Conservation (phyloP, 2,888 invertebrate genomes). For the Tribolium freemani region DNA sequence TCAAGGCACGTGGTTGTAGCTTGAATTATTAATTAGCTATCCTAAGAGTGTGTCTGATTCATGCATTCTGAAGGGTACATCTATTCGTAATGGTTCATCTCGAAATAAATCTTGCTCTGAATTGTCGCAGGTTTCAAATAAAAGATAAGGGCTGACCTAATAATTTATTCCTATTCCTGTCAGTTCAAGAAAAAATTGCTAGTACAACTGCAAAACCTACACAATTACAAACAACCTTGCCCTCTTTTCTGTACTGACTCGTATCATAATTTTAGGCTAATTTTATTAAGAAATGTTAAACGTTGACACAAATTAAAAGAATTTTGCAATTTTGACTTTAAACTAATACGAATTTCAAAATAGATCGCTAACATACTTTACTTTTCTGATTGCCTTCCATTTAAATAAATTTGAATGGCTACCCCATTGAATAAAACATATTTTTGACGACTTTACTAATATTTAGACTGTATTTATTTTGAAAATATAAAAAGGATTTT, state of each 20-base stretch:
- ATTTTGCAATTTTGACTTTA: background rate
- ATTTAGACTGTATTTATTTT: background rate
- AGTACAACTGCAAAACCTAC: background rate
- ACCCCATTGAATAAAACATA: background rate
- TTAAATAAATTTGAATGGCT: background rate
- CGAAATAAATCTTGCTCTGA: conserved; percentile 7
- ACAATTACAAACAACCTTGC: no score
- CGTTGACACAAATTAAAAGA: no score
- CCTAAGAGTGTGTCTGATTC: conserved; percentile 19
- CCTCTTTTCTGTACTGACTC: no score
- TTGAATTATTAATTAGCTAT: conserved; percentile 27
- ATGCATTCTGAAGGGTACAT: conserved; percentile 17
- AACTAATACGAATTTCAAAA: background rate
- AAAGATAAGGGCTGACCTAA: background rate
- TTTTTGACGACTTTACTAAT: background rate
- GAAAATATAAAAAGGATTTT: background rate
- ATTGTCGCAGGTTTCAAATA: background rate
- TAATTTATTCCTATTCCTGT: background rate
- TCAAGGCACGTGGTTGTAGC: conserved; percentile 24
- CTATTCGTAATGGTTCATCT: conserved; percentile 11
- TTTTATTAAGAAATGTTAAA: no score
- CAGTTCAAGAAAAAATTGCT: conserved; percentile 14
- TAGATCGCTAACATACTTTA: background rate
- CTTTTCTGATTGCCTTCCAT: background rate
- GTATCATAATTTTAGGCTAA: no score